Percentiles rank a stretch among this genome's conserved stretches.
phyloP scores from a whole-genome alignment of 2,888 invertebrate species.

The Lepetodrilus schrolli region DNA sequence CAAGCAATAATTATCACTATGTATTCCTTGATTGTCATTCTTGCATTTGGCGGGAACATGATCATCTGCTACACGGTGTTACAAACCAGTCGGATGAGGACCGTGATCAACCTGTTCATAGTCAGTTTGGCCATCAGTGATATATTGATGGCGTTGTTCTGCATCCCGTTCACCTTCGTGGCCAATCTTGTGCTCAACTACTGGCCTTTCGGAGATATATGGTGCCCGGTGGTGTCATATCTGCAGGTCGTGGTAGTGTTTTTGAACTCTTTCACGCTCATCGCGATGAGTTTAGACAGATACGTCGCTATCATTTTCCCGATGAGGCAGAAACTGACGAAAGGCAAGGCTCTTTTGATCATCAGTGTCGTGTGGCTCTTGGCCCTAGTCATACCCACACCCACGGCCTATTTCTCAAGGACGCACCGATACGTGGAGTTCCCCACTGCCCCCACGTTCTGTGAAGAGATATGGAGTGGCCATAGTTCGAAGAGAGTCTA shows the following conservation, averaged over 20 bases:
- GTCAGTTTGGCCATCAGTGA: conserved; percentile 75
- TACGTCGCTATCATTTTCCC: conserved; percentile 94
- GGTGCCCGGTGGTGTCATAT: conserved; percentile 89
- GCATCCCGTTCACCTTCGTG: conserved; percentile 80
- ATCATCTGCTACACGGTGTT: conserved; percentile 90
- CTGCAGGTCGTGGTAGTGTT: conserved; percentile 79
- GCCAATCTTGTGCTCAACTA: conserved; percentile 85
- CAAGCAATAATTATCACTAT: conserved; percentile 74
- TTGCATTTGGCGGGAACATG: conserved; percentile 77
- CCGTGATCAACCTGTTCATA: conserved; percentile 86
- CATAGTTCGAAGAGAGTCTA: conserved; percentile 78
- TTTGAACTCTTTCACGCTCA: conserved; percentile 91
- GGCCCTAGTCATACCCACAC: conserved; percentile 86
- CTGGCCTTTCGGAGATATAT: conserved; percentile 89
- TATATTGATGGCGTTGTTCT: conserved; percentile 76
- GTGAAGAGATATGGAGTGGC: conserved; percentile 59
- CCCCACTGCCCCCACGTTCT: conserved; percentile 50
- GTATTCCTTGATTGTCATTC: conserved; percentile 75
- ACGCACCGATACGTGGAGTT: conserved; percentile 56
- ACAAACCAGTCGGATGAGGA: conserved; percentile 88
- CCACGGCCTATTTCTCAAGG: conserved; percentile 85
- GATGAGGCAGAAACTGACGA: conserved; percentile 86
- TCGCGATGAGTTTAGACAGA: conserved; percentile 92
- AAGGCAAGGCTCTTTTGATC: conserved; percentile 82
- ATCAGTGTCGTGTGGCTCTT: conserved; percentile 85